Conservation (phyloP, 1,140 invertebrate species). For the Diorhabda elongata region DNA sequence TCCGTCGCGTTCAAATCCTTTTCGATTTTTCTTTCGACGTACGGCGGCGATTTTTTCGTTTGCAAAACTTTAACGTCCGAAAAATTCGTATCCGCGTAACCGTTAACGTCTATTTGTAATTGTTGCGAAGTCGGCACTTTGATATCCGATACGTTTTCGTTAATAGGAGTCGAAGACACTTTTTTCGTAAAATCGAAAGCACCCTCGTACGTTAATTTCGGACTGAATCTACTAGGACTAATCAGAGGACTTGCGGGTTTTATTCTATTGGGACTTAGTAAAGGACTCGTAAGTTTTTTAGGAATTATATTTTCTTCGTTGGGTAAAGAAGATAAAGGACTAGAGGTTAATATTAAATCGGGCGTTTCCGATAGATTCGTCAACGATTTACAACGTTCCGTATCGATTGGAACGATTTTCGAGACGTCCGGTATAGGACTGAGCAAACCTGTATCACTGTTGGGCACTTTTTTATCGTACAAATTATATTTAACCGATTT, state of each 20-base stretch:
- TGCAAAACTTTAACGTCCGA: slow-evolving; percentile 1
- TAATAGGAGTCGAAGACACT: slow-evolving; percentile 27
- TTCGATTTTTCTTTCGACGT: slow-evolving; percentile 17
- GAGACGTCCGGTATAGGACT: slow-evolving; percentile 45
- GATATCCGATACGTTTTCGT: slow-evolving; percentile 21
- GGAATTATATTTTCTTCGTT: slow-evolving; percentile 32
- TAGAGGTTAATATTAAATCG: slow-evolving; percentile 45
- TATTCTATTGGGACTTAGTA: slow-evolving; percentile 11
- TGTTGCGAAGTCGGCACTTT: slow-evolving; percentile 31
- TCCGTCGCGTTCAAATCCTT: slow-evolving; percentile 50
- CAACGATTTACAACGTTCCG: slow-evolving; percentile 13
- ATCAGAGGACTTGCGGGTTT: slow-evolving; percentile 20
- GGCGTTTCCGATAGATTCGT: slow-evolving; percentile 40
- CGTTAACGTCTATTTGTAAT: slow-evolving; percentile 34
- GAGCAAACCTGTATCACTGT: slow-evolving; percentile 33
- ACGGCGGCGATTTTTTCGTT: slow-evolving; percentile 11
- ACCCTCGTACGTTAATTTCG: slow-evolving; percentile 33
- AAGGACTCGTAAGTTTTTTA: slow-evolving; percentile 6
- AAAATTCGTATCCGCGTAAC: slow-evolving; percentile 7
- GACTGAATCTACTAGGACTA: slow-evolving; percentile 14
- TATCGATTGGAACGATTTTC: slow-evolving; percentile 26
- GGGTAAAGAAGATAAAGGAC: slow-evolving; percentile 34
- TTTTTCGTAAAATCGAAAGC: slow-evolving; percentile 16
- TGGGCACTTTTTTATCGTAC: slow-evolving; percentile 27
- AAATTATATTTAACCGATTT: slow-evolving; percentile 43